Percentiles rank a stretch among this genome's conserved stretches.
Conservation (phyloP, 2,888 invertebrate genomes). For the Agonopterix alstromeriana region DNA sequence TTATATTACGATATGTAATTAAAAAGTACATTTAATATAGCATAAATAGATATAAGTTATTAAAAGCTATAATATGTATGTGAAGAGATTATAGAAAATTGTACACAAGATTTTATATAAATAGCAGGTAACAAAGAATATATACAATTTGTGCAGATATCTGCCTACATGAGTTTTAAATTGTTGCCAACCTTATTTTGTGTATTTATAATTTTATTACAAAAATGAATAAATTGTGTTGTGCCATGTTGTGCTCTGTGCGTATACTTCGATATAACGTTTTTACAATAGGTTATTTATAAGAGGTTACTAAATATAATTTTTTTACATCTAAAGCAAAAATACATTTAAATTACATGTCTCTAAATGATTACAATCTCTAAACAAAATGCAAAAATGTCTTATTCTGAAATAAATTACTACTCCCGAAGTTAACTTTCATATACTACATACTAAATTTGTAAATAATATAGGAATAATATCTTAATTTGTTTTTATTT, state of each 20-base stretch:
- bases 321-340: slow-evolving; percentile 45
- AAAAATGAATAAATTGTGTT: slow-evolving; percentile 4
- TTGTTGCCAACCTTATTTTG: slow-evolving; percentile 9
- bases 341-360: slow-evolving; percentile 45
- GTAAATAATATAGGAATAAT: slow-evolving; percentile 63
- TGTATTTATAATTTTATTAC: slow-evolving; percentile 13
- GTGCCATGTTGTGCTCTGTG: slow-evolving; percentile 17
- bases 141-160: too few species aligned
- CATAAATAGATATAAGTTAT: too few species aligned
- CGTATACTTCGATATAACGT: slow-evolving; percentile 12
- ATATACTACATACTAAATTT: slow-evolving; percentile 46
- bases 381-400: slow-evolving; percentile 62
- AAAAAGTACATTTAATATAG: too few species aligned
- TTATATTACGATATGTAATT: too few species aligned
- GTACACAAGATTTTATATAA: too few species aligned
- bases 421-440: slow-evolving; percentile 38
- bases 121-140: too few species aligned
- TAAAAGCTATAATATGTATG: too few species aligned
- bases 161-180: slow-evolving; percentile 8
- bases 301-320: slow-evolving; percentile 14
- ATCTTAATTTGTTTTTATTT: slow-evolving; percentile 72
- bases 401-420: slow-evolving; percentile 64
- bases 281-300: slow-evolving; percentile 27
- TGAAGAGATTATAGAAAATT: too few species aligned
- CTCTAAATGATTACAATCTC: slow-evolving; percentile 50